Base-by-base conservation (phyloP, 2,797 vertebrate species). In the Picus viridis region DNA sequence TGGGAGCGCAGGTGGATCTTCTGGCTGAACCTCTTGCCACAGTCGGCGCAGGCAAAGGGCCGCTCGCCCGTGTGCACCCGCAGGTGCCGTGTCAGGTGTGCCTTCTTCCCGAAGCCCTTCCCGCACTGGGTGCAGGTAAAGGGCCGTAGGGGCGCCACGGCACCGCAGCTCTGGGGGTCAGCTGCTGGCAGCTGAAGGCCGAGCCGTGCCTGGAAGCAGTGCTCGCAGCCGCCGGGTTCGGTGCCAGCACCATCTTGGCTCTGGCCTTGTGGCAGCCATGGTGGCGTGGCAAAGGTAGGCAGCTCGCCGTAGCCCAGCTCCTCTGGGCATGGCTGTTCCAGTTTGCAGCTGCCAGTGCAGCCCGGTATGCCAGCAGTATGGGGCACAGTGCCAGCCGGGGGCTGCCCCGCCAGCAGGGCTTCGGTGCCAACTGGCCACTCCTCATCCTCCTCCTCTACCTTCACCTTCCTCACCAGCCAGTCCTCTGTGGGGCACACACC, bases 1-100 rank as follows among this genome's bases (percentile, higher is more conserved):
- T 98, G 97, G 1, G 97, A 96, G 34, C 97, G 97, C 76, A 97
- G 95, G 83, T 97, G 97, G 32, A 97, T 98, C 95, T 97, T 96
- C 93, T 97, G 97, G 9, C 97, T 97, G 95, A 98, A 98, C 68
- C 97, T 86, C 88, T 97, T 97, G 43, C 97, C 97, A 14, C 97
- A 97, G 65, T 97, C 95, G 0, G 80, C n/a, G 49, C 97, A 97
- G 8, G 97, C 97, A 30, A 91, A 98, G 24, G 97, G 97, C 14
- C 97, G 90, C 92, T 98, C 97, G 3, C 97, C 97, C 0, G 97
- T 97, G 95, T 98, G 97, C 39, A 97, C 96, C 49, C 97, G 97
- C 85, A 96, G 90, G 84, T 98, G 97, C 68, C 97, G 97, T 1
- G 97, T 97, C 90, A 98, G 94, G 87, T 97, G 97, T 1, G 97